Conservation (phyloP, 2,113 vertebrate genomes). For the Beaufortia kweichowensis region DNA sequence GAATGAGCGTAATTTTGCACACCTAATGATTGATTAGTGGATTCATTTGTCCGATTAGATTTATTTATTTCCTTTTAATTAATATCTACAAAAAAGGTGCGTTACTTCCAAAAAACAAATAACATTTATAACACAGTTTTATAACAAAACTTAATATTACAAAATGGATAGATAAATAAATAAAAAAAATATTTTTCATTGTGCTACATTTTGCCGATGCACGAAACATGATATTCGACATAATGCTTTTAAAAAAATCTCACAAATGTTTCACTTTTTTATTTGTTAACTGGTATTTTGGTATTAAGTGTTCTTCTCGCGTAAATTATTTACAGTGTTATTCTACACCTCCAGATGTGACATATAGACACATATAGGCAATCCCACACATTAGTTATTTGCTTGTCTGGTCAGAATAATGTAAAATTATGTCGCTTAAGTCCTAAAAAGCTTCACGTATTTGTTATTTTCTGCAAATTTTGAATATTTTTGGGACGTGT, state of each 20-base stretch:
- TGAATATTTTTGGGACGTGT: conserved; percentile 29
- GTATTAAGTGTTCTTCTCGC: too few relatives aligned
- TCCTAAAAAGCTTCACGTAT: background rate
- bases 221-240: too few relatives aligned
- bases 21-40: too few relatives aligned
- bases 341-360: background rate
- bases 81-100: background rate
- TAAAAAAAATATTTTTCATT: background rate
- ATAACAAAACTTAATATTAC: too few relatives aligned
- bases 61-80: background rate
- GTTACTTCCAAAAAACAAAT: background rate
- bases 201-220: background rate
- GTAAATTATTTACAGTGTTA: too few relatives aligned
- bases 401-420: background rate
- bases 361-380: background rate
- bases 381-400: background rate
- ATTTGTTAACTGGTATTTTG: too few relatives aligned
- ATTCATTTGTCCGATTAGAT: too few relatives aligned
- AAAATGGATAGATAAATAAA: too few relatives aligned
- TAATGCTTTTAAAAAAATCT: too few relatives aligned
- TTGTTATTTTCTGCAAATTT: background rate
- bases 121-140: too few relatives aligned
- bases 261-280: too few relatives aligned
- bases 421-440: background rate
- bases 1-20: too few relatives aligned